Evolutionary conservation across 2,113 vertebrate genomes (phyloP).

Genomic region (Pterocles burchelli): DNA sequence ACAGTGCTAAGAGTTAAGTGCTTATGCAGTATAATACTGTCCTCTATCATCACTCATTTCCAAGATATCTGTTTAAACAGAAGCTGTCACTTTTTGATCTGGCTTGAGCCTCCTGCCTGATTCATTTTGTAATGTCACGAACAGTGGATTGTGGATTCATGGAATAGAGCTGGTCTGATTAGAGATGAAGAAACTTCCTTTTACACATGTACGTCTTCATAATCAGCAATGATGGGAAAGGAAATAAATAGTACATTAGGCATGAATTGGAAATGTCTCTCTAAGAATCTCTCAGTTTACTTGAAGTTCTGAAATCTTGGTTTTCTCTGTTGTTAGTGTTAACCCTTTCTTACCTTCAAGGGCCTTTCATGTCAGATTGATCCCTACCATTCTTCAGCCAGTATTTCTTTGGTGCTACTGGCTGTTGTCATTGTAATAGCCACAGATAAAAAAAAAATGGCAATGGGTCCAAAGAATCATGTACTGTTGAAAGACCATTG

Average conservation of each 20-base stretch:
- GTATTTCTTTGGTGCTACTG: background rate
- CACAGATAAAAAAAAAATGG: background rate
- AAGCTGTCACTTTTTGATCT: constrained; percentile 43
- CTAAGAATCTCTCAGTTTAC: constrained; percentile 24
- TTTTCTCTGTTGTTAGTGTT: background rate
- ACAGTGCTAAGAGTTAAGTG: background rate
- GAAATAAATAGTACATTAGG: constrained; percentile 38
- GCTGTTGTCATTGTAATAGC: background rate
- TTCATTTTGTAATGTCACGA: constrained; percentile 46
- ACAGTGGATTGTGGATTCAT: constrained; percentile 20
- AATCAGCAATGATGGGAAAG: constrained; percentile 32
- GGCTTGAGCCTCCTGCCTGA: constrained; percentile 25
- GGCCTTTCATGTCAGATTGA: background rate
- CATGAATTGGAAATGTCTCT: constrained; percentile 33
- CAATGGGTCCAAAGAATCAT: background rate
- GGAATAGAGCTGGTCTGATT: constrained; percentile 25
- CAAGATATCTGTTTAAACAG: constrained; percentile 17
- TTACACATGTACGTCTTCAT: background rate
- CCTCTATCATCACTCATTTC: constrained; percentile 7
- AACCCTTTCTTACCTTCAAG: background rate
- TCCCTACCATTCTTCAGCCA: background rate
- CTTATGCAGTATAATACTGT: background rate
- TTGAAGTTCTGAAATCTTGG: background rate
- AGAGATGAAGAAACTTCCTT: constrained; percentile 17
- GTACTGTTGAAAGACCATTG: background rate